Base-by-base conservation (phyloP, 1,140 invertebrate species). In the Saccostrea echinata region DNA sequence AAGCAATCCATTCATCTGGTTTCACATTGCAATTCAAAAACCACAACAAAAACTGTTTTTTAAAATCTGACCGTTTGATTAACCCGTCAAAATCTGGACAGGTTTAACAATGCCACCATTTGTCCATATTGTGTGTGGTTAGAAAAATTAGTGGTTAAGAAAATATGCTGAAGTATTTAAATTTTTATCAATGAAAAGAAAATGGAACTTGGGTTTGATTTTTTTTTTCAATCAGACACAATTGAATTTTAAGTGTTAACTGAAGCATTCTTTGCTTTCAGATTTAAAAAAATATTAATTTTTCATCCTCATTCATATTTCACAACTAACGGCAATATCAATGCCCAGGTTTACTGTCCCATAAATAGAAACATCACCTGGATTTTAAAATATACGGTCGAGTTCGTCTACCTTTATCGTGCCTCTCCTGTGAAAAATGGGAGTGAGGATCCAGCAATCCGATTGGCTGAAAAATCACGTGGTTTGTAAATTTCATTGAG, bases 151-250 rank as follows among this genome's bases (percentile, higher is more conserved):
- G 13, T 4, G 16, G 68, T 27, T 33, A 21, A 6, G 30, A 33
- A 33, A 76, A 30, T 76, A 33, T 76, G 68, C 27, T 76, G 27
- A 76, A 76, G 68, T 76, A 27, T 76, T 76, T 30, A 76, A 76
- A 76, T 76, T 76, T 61, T 76, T 30, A 76, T 76, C 68, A 76
- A 76, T 76, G 68, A 76, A 76, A 76, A 76, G 68, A 76, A 76
- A 76, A 76, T 30, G 12, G 68, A 33, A 27, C 68, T 30, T 16
- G 8, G 27, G 68, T 76, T 76, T 76, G 33, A 76, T 30, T 30
- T 30, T 30, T 27, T 27, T 33, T 16, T 3, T 76, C 68, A 76
- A 30, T 76, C 68, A 9, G 12, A 30, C 24, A 76, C 30, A 33
- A 76, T 30, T 24, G 68, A 33, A 16, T 16, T 76, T 16, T 0